Percentiles rank a stretch among this genome's conserved stretches.
Evolutionary conservation across 2,113 vertebrate genomes (phyloP).

Genomic region (Tragelaphus buxtoni): DNA sequence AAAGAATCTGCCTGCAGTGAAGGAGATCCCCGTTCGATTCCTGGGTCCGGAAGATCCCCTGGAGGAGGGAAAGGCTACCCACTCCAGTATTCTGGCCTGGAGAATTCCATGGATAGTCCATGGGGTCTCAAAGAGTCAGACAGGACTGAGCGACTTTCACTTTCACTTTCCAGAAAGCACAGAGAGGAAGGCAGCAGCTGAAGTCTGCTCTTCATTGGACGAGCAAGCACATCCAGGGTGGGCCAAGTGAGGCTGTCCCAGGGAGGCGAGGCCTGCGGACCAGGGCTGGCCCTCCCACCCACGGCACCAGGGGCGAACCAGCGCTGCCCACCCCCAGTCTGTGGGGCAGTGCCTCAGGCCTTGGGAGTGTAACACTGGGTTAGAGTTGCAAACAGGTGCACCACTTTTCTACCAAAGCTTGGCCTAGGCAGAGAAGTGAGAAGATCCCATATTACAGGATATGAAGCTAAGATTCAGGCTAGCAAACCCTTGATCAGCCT

Average conservation of each 20-base stretch:
- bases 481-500: background rate
- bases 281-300: background rate
- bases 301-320: rapidly evolving
- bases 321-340: rapidly evolving
- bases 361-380: background rate
- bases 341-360: background rate
- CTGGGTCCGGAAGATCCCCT: background rate
- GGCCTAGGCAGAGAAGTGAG: background rate
- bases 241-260: background rate
- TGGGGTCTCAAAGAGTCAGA: background rate
- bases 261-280: rapidly evolving
- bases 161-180: background rate
- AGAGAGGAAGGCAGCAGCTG: background rate
- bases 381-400: background rate
- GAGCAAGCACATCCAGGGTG: background rate
- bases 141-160: background rate
- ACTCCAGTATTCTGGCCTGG: background rate
- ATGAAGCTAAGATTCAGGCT: background rate
- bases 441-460: background rate
- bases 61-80: background rate
- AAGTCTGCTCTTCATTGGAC: background rate
- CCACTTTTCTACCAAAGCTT: background rate
- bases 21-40: background rate
- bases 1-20: background rate
- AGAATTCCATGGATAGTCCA: background rate